These are phyloP conservation scores for Ophion slaviceki DNA, from an alignment of 2,888 invertebrate genomes.

Conservation along the genomic window DNA sequence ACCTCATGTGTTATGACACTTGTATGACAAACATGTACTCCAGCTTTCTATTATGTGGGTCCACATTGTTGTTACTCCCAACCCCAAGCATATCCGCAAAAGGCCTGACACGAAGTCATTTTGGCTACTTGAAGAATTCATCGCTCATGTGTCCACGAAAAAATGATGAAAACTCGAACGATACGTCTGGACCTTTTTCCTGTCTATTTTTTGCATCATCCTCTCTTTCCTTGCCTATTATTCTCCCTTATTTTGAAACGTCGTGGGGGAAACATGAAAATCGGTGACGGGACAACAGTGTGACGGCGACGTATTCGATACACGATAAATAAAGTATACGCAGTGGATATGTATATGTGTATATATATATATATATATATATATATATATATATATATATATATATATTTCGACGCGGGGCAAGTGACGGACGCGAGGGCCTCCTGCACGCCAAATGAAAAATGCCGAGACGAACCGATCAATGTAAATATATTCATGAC, in stretches of 20 bases:
- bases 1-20: too few relatives aligned
- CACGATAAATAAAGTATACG: slow-evolving; percentile 80
- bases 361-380: slow-evolving; percentile 15
- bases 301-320: slow-evolving; percentile 72
- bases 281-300: slow-evolving; percentile 62
- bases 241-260: slow-evolving; percentile 56
- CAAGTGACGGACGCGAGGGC: slow-evolving; percentile 72
- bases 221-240: slow-evolving; percentile 28
- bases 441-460: slow-evolving; percentile 73
- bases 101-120: not conserved
- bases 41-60: too few relatives aligned
- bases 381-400: not conserved
- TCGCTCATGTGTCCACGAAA: slow-evolving; percentile 62
- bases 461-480: slow-evolving; percentile 82
- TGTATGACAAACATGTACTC: too few relatives aligned
- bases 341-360: slow-evolving; percentile 64
- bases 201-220: slow-evolving; percentile 25
- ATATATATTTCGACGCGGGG: slow-evolving; percentile 67
- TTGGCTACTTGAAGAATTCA: slow-evolving; percentile 55
- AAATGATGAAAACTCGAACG: slow-evolving; percentile 70
- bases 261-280: slow-evolving; percentile 47
- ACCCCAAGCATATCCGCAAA: not conserved
- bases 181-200: slow-evolving; percentile 27
- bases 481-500: slow-evolving; percentile 84
- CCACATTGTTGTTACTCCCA: too few relatives aligned